These are phyloP conservation scores for Ceyx melanurus DNA, from an alignment of 2,113 vertebrate species.

Conservation along the genomic window DNA sequence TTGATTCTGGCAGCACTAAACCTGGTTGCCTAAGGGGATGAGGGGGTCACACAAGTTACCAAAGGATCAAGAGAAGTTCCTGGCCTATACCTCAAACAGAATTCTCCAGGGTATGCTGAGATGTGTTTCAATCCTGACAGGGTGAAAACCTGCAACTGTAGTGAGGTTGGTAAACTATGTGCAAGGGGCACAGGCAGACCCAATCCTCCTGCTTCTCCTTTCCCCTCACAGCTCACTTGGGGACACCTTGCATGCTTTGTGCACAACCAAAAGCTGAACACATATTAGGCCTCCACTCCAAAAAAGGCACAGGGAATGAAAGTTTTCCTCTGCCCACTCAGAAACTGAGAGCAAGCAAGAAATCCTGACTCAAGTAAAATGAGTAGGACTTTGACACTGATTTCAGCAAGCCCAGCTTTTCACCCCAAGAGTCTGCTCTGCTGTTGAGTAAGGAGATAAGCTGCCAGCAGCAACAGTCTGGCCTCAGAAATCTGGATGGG, in stretches of 20 bases:
- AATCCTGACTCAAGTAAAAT: slow-evolving; percentile 10
- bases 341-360: not conserved
- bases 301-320: not conserved
- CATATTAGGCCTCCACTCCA: not conserved
- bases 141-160: not conserved
- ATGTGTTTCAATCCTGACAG: not conserved
- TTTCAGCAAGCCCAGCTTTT: slow-evolving; percentile 52
- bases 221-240: not conserved
- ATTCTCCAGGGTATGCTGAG: not conserved
- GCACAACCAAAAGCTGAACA: not conserved
- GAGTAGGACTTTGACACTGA: slow-evolving; percentile 41
- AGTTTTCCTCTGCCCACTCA: not conserved
- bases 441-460: slow-evolving; percentile 24
- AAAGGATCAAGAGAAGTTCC: not conserved
- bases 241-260: not conserved
- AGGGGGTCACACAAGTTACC: not conserved
- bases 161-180: not conserved
- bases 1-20: not conserved
- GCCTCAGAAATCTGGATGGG: not conserved
- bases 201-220: not conserved
- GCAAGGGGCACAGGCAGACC: not conserved
- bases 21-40: not conserved
- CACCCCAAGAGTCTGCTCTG: not conserved
- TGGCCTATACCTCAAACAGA: not conserved
- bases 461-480: slow-evolving; percentile 33